Conservation (phyloP, 64 coral and sea anemone species). For the Dendronephthya gigantea region DNA sequence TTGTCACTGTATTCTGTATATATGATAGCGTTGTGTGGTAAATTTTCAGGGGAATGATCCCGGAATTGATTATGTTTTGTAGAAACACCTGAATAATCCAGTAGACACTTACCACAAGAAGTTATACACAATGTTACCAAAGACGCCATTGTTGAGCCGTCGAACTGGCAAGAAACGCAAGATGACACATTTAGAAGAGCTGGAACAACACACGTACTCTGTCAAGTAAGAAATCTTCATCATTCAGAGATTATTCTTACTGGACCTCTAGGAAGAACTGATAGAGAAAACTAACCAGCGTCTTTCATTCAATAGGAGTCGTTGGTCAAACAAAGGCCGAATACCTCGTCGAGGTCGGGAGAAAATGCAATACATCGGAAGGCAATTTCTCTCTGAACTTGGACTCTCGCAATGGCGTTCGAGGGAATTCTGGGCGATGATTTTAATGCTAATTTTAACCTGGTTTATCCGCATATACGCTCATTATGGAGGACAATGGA, state of each 20-base stretch:
- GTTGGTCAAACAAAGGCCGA: slow-evolving; percentile 93
- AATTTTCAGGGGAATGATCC: background rate
- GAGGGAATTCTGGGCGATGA: slow-evolving; percentile 96
- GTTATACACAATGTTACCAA: background rate
- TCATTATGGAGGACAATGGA: slow-evolving; percentile 95
- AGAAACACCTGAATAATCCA: slow-evolving; percentile 3
- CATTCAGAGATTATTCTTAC: background rate
- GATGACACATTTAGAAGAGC: background rate
- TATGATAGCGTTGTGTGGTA: background rate
- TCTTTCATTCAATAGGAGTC: slow-evolving; percentile 36
- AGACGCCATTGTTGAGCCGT: background rate
- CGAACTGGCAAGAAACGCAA: background rate
- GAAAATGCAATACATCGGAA: slow-evolving; percentile 99
- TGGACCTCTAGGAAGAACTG: background rate
- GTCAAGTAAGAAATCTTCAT: background rate
- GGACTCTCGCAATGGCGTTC: slow-evolving; percentile 97
- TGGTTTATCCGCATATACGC: slow-evolving; percentile 84
- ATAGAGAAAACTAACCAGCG: background rate
- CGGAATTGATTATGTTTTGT: background rate
- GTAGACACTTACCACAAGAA: background rate
- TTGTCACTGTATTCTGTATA: no score
- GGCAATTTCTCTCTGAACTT: slow-evolving; percentile 82
- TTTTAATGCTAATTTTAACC: slow-evolving; percentile 82
- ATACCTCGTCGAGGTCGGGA: slow-evolving; percentile 73
- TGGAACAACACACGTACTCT: slow-evolving; percentile 6